These are phyloP conservation scores for Dorcus parallelipipedus DNA, from an alignment of 2,888 invertebrate genomes.

Conservation along the genomic window DNA sequence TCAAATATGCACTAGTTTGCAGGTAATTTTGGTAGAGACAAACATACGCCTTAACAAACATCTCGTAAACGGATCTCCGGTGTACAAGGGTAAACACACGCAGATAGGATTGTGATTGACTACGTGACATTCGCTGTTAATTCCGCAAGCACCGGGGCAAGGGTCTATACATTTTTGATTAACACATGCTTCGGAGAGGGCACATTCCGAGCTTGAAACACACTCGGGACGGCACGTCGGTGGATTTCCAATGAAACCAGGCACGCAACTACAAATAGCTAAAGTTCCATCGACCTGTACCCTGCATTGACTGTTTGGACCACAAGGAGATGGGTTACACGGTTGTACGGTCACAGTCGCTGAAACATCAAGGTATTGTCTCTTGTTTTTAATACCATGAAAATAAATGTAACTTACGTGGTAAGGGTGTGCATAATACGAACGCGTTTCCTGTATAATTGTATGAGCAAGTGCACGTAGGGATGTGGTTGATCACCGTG, in stretches of 20 bases:
- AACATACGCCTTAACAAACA: conserved; percentile 37
- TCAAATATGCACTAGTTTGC: not conserved
- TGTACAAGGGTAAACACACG: conserved; percentile 42
- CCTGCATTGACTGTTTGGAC: conserved; percentile 37
- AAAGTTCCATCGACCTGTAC: conserved; percentile 41
- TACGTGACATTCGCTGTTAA: conserved; percentile 47
- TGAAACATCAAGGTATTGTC: conserved; percentile 13
- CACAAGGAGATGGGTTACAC: conserved; percentile 41
- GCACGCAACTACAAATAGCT: conserved; percentile 41
- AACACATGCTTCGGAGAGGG: conserved; percentile 43
- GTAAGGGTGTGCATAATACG: conserved; percentile 53
- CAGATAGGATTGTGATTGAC: conserved; percentile 51
- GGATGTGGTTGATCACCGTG: conserved; percentile 69
- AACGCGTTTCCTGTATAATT: conserved; percentile 70
- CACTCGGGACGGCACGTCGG: conserved; percentile 49
- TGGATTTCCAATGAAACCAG: conserved; percentile 48
- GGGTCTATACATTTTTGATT: conserved; percentile 48
- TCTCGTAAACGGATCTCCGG: conserved; percentile 46
- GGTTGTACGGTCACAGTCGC: conserved; percentile 41
- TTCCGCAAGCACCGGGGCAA: conserved; percentile 48
- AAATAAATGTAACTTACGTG: conserved; percentile 44
- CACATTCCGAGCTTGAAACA: conserved; percentile 46
- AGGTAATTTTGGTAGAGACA: not conserved
- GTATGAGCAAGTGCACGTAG: conserved; percentile 68
- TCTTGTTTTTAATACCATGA: not conserved